Percentiles rank a stretch among this genome's conserved stretches.
phyloP scores from a whole-genome alignment of 2,888 invertebrate genomes.

The Idaea dimidiata region DNA sequence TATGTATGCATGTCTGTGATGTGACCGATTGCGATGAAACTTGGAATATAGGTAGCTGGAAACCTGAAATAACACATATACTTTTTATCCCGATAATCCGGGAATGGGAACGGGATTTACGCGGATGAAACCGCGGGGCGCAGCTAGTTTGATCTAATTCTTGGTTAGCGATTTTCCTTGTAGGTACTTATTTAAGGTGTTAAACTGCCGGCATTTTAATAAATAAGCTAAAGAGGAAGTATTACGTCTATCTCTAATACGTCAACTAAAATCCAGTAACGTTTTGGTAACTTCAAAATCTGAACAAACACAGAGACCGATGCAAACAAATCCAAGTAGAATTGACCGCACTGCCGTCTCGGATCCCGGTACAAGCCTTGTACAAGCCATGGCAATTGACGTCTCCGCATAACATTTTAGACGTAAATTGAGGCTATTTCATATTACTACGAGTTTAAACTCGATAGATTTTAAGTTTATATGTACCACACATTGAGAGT shows the following conservation, averaged over 20 bases:
- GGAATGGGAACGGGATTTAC: too few species aligned
- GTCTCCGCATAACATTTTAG: conserved; percentile 20
- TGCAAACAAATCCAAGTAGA: conserved; percentile 19
- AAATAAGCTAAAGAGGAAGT: too few species aligned
- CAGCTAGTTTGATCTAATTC: too few species aligned
- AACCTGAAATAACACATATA: too few species aligned
- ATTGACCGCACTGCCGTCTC: conserved; percentile 13
- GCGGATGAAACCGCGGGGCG: too few species aligned
- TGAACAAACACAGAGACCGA: conserved; percentile 19
- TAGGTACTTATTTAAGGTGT: too few species aligned
- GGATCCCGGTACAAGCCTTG: conserved; percentile 17
- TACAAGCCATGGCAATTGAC: conserved; percentile 19
- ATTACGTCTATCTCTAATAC: neutral
- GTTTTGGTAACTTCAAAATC: conserved; percentile 16
- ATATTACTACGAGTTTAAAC: neutral
- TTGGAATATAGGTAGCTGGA: too few species aligned
- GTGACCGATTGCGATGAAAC: too few species aligned
- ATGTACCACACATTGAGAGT: neutral
- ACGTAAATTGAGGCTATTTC: conserved; percentile 16
- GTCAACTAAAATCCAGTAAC: neutral
- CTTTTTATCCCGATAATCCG: too few species aligned
- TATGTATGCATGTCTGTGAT: too few species aligned
- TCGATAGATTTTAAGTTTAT: neutral
- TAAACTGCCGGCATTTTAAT: too few species aligned
- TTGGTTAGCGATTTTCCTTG: too few species aligned